phyloP scores from a whole-genome alignment of 1,140 invertebrate species.

The Drosophila tani region DNA sequence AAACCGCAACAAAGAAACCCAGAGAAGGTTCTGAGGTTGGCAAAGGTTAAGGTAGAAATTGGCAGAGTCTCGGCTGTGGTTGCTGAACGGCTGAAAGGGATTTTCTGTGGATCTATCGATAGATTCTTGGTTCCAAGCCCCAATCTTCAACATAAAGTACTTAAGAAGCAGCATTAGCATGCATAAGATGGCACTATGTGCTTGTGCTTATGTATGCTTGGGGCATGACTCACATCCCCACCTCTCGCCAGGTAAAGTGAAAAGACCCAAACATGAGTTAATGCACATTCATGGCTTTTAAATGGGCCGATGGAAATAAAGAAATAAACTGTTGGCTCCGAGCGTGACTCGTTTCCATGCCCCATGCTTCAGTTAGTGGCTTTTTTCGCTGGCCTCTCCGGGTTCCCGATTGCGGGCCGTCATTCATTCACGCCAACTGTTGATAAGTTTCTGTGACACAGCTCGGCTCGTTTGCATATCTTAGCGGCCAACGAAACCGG shows the following conservation, averaged over 20 bases:
- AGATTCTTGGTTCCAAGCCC: constrained; percentile 9
- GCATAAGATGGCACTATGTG: constrained; percentile 15
- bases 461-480: constrained; percentile 43
- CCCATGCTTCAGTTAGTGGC: constrained; percentile 29
- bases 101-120: constrained; percentile 14
- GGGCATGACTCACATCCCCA: constrained; percentile 40
- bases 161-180: constrained; percentile 33
- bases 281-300: constrained; percentile 78
- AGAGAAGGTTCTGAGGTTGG: constrained; percentile 26
- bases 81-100: constrained; percentile 4
- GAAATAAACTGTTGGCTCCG: constrained; percentile 49
- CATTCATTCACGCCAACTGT: constrained; percentile 55
- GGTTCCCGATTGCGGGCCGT: constrained; percentile 34
- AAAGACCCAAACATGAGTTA: constrained; percentile 73
- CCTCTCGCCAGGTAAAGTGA: constrained; percentile 36
- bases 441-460: constrained; percentile 63
- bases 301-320: constrained; percentile 68
- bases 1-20: constrained; percentile 23
- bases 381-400: constrained; percentile 28
- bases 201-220: constrained; percentile 11
- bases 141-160: constrained; percentile 23
- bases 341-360: constrained; percentile 61
- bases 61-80: constrained; percentile 18
- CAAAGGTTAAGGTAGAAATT: constrained; percentile 54
- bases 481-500: neutral